Evolutionary conservation across 1,140 invertebrate species (phyloP).

Genomic region (Ips nitidus): DNA sequence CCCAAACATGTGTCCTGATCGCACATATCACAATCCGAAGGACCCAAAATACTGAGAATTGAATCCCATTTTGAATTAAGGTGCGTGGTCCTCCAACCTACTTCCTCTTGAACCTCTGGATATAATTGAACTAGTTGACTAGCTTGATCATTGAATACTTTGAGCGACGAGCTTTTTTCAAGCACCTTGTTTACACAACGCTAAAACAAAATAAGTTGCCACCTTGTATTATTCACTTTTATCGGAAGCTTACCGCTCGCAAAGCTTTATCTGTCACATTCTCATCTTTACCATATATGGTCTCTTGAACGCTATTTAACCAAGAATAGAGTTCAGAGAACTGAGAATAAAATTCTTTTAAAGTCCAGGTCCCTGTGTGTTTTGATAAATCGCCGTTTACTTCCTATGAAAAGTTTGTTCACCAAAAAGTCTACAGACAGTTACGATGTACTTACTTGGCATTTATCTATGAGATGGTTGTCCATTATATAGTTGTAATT

Average conservation of each 20-base stretch:
- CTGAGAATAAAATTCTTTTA: slow-evolving; percentile 75
- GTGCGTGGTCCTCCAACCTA: slow-evolving; percentile 67
- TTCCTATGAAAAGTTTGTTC: slow-evolving; percentile 51
- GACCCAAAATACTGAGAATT: slow-evolving; percentile 43
- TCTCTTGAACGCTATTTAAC: slow-evolving; percentile 75
- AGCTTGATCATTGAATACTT: slow-evolving; percentile 78
- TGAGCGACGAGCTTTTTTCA: slow-evolving; percentile 60
- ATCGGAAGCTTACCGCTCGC: slow-evolving; percentile 60
- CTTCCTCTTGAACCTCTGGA: slow-evolving; percentile 74
- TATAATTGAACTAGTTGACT: slow-evolving; percentile 69
- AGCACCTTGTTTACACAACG: slow-evolving; percentile 55
- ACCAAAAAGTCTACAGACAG: background rate
- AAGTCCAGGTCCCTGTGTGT: slow-evolving; percentile 69
- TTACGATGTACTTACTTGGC: slow-evolving; percentile 59
- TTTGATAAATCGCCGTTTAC: slow-evolving; percentile 73
- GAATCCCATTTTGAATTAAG: slow-evolving; percentile 77
- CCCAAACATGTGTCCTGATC: slow-evolving; percentile 45
- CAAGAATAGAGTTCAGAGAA: slow-evolving; percentile 80
- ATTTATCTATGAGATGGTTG: slow-evolving; percentile 86
- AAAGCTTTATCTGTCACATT: slow-evolving; percentile 68
- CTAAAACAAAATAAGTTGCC: slow-evolving; percentile 54
- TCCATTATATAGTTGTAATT: slow-evolving; percentile 94
- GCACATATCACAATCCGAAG: slow-evolving; percentile 44
- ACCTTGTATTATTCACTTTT: slow-evolving; percentile 7
- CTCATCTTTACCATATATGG: slow-evolving; percentile 73